Evolutionary conservation across 2,888 invertebrate species (phyloP), one percentile per base, ranked within the genome.

Genomic region (Lamproptera curius): DNA sequence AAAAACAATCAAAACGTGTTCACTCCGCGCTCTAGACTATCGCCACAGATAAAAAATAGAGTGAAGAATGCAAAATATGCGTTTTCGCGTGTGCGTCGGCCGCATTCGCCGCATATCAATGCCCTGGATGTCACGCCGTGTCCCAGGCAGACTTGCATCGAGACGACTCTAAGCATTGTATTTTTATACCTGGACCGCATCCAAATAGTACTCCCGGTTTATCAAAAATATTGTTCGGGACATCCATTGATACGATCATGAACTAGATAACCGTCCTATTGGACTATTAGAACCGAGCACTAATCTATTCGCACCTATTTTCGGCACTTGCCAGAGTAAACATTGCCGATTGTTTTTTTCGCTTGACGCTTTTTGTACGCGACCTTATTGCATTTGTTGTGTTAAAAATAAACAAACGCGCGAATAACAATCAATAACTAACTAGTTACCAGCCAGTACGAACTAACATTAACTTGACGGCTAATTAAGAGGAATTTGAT

Each of bases 141-240:
- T 63, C 78, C 79, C 79, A 75, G 79, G 67, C 76, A 70, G 69
- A 71, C 76, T 72, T 68, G 73, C 71, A 70, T 54, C 67, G 74
- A 73, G 76, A 73, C 67, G 55, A 55, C 70, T 69, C 70, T 73
- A 76, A 73, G 76, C 71, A 79, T 80, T 81, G 83, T 86, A 85
- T 86, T 86, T 86, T 82, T 80, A 73, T 73, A 82, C 76, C 84
- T 86, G 86, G 86, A 82, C 65, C 56, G 56, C 57, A 56, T 85
- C 86, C 86, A 86, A 86, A 82, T 83, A 81, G 77, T 78, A 77
- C 81, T 75, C 58, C 56, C 59, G 59, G 57, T 67, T 70, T 76
- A 82, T 80, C 79, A 80, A 67, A 70, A 44, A 44, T 50, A 44
- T 50, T 48, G 44, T 50, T 36, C 49, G 35, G 44, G 35, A 17